Conservation (phyloP, 2,888 invertebrate species). For the Agrochola circellaris region DNA sequence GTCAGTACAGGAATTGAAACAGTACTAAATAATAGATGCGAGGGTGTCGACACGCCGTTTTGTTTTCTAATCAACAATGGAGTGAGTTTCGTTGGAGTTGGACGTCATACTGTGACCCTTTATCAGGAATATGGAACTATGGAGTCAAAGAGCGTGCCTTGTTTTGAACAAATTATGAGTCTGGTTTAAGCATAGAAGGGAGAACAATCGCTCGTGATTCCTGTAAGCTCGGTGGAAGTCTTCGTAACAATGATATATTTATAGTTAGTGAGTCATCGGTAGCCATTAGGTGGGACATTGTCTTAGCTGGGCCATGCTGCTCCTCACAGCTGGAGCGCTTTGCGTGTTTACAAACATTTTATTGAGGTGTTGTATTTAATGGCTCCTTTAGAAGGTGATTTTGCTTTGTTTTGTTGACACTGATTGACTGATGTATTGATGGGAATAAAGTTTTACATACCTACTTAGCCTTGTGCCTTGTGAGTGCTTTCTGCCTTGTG, state of each 20-base stretch:
- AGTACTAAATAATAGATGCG: constrained; percentile 84
- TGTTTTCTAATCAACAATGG: constrained; percentile 88
- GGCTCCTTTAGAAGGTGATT: constrained; percentile 86
- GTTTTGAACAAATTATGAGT: constrained; percentile 90
- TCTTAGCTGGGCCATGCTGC: constrained; percentile 79
- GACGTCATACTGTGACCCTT: constrained; percentile 88
- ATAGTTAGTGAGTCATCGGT: constrained; percentile 87
- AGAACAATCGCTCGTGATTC: constrained; percentile 87
- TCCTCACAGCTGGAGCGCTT: constrained; percentile 86
- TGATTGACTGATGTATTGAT: constrained; percentile 76
- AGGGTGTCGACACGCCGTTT: constrained; percentile 89
- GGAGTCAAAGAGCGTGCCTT: constrained; percentile 74
- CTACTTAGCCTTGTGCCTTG: not conserved
- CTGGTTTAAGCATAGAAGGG: constrained; percentile 87
- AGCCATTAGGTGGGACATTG: constrained; percentile 85
- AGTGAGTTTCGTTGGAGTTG: constrained; percentile 69
- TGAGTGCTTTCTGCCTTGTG: not conserved
- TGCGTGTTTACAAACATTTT: constrained; percentile 90
- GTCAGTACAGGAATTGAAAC: constrained; percentile 83
- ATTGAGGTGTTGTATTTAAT: constrained; percentile 89
- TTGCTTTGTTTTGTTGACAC: constrained; percentile 82
- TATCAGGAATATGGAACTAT: constrained; percentile 72
- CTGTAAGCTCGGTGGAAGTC: constrained; percentile 81
- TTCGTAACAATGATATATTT: constrained; percentile 87
- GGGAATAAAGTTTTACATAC: constrained; percentile 58